phyloP scores from a whole-genome alignment of 2,888 invertebrate species.

The Nephrotoma appendiculata region DNA sequence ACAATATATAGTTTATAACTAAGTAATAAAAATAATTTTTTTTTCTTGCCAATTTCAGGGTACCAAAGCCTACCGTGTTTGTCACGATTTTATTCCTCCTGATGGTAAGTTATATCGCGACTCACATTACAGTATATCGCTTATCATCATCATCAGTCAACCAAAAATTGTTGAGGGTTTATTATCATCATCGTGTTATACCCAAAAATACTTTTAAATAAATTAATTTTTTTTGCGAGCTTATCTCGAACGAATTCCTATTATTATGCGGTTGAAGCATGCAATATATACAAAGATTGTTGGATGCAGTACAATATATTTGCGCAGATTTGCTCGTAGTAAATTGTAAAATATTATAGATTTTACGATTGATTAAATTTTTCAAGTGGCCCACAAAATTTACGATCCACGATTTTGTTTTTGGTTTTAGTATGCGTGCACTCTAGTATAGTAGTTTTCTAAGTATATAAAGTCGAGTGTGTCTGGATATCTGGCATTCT shows the following conservation, averaged over 20 bases:
- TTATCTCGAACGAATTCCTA: not conserved
- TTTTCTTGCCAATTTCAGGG: conserved; percentile 44
- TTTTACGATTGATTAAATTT: not conserved
- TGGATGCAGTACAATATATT: not conserved
- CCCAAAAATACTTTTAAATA: not conserved
- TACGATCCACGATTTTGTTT: not conserved
- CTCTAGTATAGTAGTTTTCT: not conserved
- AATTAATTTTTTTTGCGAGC: not conserved
- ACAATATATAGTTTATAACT: conserved; percentile 7
- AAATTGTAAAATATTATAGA: not conserved
- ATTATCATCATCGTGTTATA: not conserved
- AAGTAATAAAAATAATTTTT: not conserved
- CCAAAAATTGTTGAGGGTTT: not conserved
- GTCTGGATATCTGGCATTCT: too few relatives aligned
- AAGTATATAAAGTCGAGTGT: not conserved
- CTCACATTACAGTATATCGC: not conserved
- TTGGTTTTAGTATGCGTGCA: not conserved
- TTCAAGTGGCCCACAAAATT: not conserved
- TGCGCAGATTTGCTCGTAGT: not conserved
- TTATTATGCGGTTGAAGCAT: not conserved
- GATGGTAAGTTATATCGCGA: conserved; percentile 47
- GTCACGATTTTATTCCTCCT: conserved; percentile 82
- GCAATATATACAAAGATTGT: not conserved
- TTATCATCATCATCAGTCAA: not conserved
- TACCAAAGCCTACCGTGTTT: conserved; percentile 83